Base-by-base conservation (phyloP, 2,888 invertebrate species). In the Temnothorax unifasciatus region DNA sequence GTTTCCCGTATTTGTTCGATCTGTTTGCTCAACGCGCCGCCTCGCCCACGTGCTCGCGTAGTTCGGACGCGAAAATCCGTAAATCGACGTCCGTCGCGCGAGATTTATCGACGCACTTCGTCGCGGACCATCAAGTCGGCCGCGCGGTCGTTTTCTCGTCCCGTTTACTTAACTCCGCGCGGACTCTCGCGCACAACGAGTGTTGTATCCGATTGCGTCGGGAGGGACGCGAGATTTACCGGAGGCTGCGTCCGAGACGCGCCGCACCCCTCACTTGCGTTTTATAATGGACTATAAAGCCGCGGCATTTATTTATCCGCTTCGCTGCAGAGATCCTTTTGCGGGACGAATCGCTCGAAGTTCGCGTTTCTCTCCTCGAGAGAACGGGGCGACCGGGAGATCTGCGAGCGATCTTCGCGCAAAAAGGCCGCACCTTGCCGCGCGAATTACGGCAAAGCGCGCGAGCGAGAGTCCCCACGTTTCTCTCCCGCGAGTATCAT, bases 251-350 rank as follows among this genome's bases (percentile, higher is more conserved):
- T 59, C 21, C 47, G 47, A 59, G 18, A 38, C n/a, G 47, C 68
- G 21, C 69, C 44, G 13, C 18, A 47, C 15, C 21, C n/a, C 69
- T 18, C 21, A 57, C 21, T 71, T 11, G 44, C 38, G 59, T 73
- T 81, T 81, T n/a, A n/a, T n/a, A n/a, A 81, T 61, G 59, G 41
- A 15, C 73, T 25, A 61, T 73, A 81, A 81, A 81, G 4, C 25
- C 8, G 13, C 47, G 11, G 47, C 13, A 81, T 81, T 81, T 81
- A 71, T 81, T 81, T 81, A 81, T 71, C 73, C 47, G 47, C 71
- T 47, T 38, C 18, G 47, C n/a, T 15, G 41, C 54, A 6, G 41
- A 77, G 54, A 9, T 52, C 52, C 38, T 38, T 38, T 64, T n/a
- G 52, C 25, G 34, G 71, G 15, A 57, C 44, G 29, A 41, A 57